These are phyloP conservation scores for Neuroterus valhalla DNA, from an alignment of 1,140 invertebrate species.

Conservation along the genomic window DNA sequence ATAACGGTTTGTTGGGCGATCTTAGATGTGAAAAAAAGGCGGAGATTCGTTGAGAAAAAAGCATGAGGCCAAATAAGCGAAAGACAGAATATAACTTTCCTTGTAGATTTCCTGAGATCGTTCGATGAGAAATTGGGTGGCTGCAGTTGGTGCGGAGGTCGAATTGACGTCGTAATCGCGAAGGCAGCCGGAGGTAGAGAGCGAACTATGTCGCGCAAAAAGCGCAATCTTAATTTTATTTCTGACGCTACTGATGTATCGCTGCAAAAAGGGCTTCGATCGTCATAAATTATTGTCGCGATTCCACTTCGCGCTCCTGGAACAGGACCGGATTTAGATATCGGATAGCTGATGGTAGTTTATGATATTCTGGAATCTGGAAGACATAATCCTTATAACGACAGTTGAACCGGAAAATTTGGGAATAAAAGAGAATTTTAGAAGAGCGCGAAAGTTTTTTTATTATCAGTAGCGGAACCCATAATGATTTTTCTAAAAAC, in stretches of 20 bases:
- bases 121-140: background rate
- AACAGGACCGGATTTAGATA: constrained; percentile 24
- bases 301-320: constrained; percentile 26
- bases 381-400: background rate
- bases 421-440: too few relatives aligned
- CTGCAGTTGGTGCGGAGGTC: background rate
- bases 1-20: background rate
- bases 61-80: too few relatives aligned
- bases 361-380: background rate
- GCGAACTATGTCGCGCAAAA: constrained; percentile 25
- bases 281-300: constrained; percentile 30
- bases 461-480: too few relatives aligned
- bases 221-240: constrained; percentile 31
- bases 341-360: background rate
- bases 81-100: background rate
- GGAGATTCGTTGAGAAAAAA: background rate
- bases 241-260: constrained; percentile 29
- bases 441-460: too few relatives aligned
- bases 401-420: too few relatives aligned
- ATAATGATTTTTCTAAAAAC: too few relatives aligned
- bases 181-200: constrained; percentile 1
- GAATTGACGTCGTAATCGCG: constrained; percentile 23
- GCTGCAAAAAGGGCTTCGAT: constrained; percentile 26
- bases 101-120: background rate
- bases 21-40: background rate